These are phyloP conservation scores for Mirza zaza DNA, from an alignment of 2,113 vertebrate genomes.

Conservation along the genomic window DNA sequence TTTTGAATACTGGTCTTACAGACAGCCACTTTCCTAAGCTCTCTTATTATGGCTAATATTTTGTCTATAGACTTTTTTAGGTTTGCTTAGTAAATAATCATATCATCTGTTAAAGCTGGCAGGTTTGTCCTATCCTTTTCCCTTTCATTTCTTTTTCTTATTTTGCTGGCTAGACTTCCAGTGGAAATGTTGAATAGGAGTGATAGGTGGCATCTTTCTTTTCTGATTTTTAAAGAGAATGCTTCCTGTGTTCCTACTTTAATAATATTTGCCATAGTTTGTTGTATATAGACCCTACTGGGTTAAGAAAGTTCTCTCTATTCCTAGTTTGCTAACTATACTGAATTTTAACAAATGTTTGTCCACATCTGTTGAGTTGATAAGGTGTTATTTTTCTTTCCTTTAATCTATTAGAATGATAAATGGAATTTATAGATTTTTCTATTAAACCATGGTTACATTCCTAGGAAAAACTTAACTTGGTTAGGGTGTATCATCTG, in stretches of 20 bases:
- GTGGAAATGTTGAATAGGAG: not conserved
- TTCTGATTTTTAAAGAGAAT: not conserved
- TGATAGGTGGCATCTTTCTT: not conserved
- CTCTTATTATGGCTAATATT: not conserved
- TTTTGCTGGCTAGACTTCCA: not conserved
- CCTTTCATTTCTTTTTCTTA: not conserved
- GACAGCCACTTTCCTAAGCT: not conserved
- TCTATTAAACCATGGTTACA: not conserved
- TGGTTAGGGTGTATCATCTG: not conserved
- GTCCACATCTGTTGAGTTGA: not conserved
- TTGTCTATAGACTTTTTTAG: not conserved
- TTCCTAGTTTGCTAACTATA: not conserved
- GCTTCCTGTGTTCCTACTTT: not conserved
- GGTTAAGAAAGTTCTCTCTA: not conserved
- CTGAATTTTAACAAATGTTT: not conserved
- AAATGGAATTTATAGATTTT: slow-evolving; percentile 19
- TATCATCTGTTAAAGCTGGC: not conserved
- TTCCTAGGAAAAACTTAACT: not conserved
- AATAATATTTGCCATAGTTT: not conserved
- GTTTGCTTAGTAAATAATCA: not conserved
- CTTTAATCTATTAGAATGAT: not conserved
- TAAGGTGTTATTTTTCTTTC: not conserved
- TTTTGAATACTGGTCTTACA: not conserved
- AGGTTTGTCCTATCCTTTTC: not conserved
- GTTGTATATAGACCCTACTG: not conserved